Evolutionary conservation across 2,888 invertebrate genomes (phyloP), one percentile per base, ranked within the genome.

Genomic region (Drosophila parthenogenetica): DNA sequence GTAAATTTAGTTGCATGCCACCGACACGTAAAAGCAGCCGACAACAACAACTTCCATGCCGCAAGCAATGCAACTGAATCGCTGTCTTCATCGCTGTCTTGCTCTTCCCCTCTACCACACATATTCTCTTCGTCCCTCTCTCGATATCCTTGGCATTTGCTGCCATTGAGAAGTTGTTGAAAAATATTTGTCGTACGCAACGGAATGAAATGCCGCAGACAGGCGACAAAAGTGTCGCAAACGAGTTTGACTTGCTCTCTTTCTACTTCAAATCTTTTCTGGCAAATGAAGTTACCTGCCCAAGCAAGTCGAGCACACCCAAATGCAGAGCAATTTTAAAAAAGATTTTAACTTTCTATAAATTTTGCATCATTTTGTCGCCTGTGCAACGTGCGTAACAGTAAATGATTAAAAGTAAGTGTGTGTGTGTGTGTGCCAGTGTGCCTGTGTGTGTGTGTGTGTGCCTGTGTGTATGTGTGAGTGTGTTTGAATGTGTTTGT

Each of bases 131-230:
- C 29, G 32, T 2, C 17, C 11, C 42, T 42, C 42, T 14, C 25
- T 40, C 1, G 13, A 35, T 13, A 5, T 35, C 32, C 42, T 7
- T 25, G 11, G 43, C 39, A 11, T 25, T 46, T 43, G 48, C 25
- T 45, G 67, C 63, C 65, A 73, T 62, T 69, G 71, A 58, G 58
- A 77, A 67, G 60, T 71, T 74, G 66, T 50, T 61, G 73, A 64
- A 79, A 65, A 64, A 40, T 74, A 59, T 73, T 68, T 73, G 65
- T 63, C 50, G 58, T 57, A 58, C 53, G 61, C 66, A 70, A 48
- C n/a, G 45, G 19, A 16, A 55, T 45, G 37, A 32, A 11, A 17
- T 19, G 13, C 22, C 32, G 49, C 61, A 42, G 5, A 39, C 65
- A 76, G 73, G 60, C 77, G 71, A 61, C 77, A 61, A 58, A 65